Evolutionary conservation across 2,888 invertebrate genomes (phyloP).

Genomic region (Morpho achilles): DNA sequence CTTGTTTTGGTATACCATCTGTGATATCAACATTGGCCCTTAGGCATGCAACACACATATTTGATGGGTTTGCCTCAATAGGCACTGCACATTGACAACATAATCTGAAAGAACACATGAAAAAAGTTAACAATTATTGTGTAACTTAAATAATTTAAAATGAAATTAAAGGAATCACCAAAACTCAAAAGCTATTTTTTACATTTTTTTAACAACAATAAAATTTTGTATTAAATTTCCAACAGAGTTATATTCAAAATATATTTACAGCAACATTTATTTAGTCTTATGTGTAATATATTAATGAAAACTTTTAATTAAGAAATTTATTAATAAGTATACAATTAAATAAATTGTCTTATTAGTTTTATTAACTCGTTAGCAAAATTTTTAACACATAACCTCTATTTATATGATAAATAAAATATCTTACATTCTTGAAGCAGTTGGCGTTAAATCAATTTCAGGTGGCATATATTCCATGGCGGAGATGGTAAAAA

Average conservation of each 20-base stretch:
- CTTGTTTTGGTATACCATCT: slow-evolving; percentile 97
- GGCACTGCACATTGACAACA: slow-evolving; percentile 96
- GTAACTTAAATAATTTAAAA: too few species aligned
- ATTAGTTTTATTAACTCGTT: too few species aligned
- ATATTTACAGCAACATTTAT: neutral
- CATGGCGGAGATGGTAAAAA: slow-evolving; percentile 38
- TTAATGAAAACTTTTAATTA: neutral
- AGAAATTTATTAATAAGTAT: too few species aligned
- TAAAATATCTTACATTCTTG: slow-evolving; percentile 58
- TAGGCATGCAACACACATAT: slow-evolving; percentile 98
- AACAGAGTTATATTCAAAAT: neutral
- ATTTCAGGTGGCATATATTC: slow-evolving; percentile 63
- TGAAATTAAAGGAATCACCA: too few species aligned
- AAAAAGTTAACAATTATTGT: too few species aligned
- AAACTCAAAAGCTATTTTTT: too few species aligned
- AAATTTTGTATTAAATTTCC: too few species aligned
- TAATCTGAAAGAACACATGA: slow-evolving; percentile 71
- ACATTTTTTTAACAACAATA: too few species aligned
- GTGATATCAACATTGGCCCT: slow-evolving; percentile 96
- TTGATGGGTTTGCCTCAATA: slow-evolving; percentile 97
- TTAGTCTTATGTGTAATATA: neutral
- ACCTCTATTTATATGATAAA: slow-evolving; percentile 3
- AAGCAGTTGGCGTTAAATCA: slow-evolving; percentile 38
- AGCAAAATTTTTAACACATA: slow-evolving; percentile 1
- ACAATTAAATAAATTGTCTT: too few species aligned